A percentile compares a stretch with the other conserved stretches of the same genome.
phyloP scores from a whole-genome alignment of 2,888 invertebrate species.

The Diaperis boleti region DNA sequence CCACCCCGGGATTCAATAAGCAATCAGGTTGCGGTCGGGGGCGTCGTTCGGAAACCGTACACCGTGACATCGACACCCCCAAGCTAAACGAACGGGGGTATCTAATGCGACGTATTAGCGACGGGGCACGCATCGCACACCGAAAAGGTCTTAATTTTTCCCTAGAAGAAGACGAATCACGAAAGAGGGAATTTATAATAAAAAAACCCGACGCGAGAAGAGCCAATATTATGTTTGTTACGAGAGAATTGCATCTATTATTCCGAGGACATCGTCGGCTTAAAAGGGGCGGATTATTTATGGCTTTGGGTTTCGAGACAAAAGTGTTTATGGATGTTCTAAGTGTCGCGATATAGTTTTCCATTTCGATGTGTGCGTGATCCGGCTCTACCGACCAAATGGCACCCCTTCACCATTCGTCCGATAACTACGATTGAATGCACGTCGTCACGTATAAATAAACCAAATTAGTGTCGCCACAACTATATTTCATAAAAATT shows the following conservation, averaged over 20 bases:
- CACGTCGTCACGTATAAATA: too few relatives aligned
- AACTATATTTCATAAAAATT: conserved; percentile 5
- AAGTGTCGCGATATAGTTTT: too few relatives aligned
- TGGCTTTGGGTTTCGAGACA: too few relatives aligned
- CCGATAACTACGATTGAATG: too few relatives aligned
- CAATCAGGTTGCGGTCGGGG: conserved; percentile 38
- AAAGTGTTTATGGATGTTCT: too few relatives aligned
- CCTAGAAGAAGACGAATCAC: neutral
- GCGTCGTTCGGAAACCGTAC: conserved; percentile 34
- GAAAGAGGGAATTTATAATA: neutral
- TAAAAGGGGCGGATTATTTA: neutral
- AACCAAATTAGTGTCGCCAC: too few relatives aligned
- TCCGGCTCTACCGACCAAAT: too few relatives aligned
- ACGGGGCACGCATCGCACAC: conserved; percentile 28
- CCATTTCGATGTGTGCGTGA: too few relatives aligned
- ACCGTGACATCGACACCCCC: conserved; percentile 38
- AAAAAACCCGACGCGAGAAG: neutral
- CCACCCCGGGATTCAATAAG: conserved; percentile 40
- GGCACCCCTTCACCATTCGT: too few relatives aligned
- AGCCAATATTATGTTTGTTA: neutral
- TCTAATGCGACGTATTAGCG: conserved; percentile 40
- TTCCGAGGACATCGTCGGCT: neutral
- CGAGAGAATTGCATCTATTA: neutral
- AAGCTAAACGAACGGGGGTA: conserved; percentile 36
- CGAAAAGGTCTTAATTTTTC: neutral